phyloP scores from a whole-genome alignment of 2,797 vertebrate species.

The Thaleichthys pacificus region DNA sequence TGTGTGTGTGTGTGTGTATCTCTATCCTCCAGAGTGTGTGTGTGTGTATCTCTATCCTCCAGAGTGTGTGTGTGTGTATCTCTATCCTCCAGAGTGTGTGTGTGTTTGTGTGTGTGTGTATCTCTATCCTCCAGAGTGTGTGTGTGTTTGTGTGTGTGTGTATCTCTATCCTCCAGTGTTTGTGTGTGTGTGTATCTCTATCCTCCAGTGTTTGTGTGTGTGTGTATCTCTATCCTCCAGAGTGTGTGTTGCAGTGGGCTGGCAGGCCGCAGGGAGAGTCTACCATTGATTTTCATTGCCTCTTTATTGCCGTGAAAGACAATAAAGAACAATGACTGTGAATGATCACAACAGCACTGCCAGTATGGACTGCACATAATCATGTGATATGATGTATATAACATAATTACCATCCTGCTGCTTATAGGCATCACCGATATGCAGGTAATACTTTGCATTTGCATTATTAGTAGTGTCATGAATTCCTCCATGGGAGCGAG shows the following conservation, averaged over 20 bases:
- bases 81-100: no score
- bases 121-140: no score
- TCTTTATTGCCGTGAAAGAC: constrained; percentile 74
- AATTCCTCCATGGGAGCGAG: constrained; percentile 52
- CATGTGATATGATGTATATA: constrained; percentile 54
- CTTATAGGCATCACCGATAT: constrained; percentile 66
- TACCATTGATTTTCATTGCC: constrained; percentile 74
- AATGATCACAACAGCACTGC: constrained; percentile 66
- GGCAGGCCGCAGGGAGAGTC: constrained; percentile 67
- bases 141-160: no score
- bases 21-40: no score
- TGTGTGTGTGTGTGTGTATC: no score
- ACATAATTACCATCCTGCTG: constrained; percentile 66
- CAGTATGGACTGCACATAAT: constrained; percentile 64
- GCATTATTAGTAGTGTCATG: constrained; percentile 53
- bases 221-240: constrained; percentile 20
- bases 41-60: no score
- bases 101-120: no score
- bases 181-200: no score
- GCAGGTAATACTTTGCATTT: constrained; percentile 45
- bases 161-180: no score
- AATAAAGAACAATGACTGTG: constrained; percentile 77
- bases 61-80: no score
- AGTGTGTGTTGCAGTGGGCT: constrained; percentile 46
- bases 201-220: constrained; percentile 35